Conservation (phyloP, 2,113 vertebrate genomes). For the Desmodus rotundus region DNA sequence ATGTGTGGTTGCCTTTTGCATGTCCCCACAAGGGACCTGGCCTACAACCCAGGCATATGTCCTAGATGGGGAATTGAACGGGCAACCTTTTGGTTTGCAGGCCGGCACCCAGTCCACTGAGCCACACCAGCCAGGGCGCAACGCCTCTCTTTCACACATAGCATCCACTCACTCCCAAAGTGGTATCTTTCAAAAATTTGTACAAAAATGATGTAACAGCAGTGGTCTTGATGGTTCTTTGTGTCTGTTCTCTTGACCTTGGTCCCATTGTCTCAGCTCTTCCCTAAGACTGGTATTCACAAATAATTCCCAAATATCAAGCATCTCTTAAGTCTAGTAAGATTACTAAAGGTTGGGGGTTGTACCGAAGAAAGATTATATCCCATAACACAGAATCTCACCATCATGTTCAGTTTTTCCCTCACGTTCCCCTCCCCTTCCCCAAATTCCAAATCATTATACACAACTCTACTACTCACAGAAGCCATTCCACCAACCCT, state of each 20-base stretch:
- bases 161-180: not conserved
- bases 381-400: not conserved
- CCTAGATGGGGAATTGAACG: too few species aligned
- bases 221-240: not conserved
- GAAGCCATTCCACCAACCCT: not conserved
- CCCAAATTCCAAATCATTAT: not conserved
- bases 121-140: too few species aligned
- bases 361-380: not conserved
- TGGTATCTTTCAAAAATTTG: not conserved
- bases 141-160: not conserved
- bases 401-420: not conserved
- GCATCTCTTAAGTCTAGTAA: not conserved
- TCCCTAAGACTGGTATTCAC: not conserved
- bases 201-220: not conserved
- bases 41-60: too few species aligned
- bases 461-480: not conserved
- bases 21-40: too few species aligned
- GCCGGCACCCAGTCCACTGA: too few species aligned
- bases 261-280: not conserved
- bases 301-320: not conserved
- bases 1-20: too few species aligned
- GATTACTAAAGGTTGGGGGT: not conserved
- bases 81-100: too few species aligned
- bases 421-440: not conserved
- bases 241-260: not conserved